These are phyloP conservation scores for Eriosoma lanigerum DNA, from an alignment of 1,140 invertebrate genomes.

Conservation along the genomic window DNA sequence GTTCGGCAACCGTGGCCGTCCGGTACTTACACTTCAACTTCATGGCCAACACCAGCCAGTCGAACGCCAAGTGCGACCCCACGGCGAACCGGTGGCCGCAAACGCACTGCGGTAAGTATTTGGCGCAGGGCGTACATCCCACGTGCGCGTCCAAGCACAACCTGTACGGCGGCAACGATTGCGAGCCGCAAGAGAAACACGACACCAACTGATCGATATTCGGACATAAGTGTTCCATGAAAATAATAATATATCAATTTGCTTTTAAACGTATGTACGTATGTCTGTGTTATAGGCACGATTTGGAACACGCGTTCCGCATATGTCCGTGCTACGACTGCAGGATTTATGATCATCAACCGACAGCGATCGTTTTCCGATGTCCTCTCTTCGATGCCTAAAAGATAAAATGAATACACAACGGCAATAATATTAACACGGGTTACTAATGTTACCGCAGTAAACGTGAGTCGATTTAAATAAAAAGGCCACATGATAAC, in stretches of 20 bases:
- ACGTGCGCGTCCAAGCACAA: not conserved
- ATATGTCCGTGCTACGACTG: too few relatives aligned
- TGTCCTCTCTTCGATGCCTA: too few relatives aligned
- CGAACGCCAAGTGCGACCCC: not conserved
- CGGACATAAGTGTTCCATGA: slow-evolving; percentile 1
- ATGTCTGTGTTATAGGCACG: too few relatives aligned
- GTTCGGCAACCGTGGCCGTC: not conserved
- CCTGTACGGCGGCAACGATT: slow-evolving; percentile 7
- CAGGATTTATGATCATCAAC: too few relatives aligned
- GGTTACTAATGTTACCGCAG: not conserved
- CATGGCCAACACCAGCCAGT: slow-evolving; percentile 6
- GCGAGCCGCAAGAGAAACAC: not conserved
- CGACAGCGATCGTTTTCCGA: too few relatives aligned
- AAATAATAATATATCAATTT: not conserved
- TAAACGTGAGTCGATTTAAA: not conserved
- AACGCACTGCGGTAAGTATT: not conserved
- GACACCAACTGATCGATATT: not conserved
- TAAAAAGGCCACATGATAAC: too few relatives aligned
- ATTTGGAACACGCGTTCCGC: too few relatives aligned
- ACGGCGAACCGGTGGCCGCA: not conserved
- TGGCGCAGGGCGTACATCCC: not conserved
- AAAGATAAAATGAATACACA: too few relatives aligned
- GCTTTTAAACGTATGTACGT: too few relatives aligned
- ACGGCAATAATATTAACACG: too few relatives aligned
- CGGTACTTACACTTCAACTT: not conserved